A percentile compares a stretch with the other conserved stretches of the same genome.
Evolutionary conservation across 2,113 vertebrate genomes (phyloP).

Genomic region (Suncus etruscus): DNA sequence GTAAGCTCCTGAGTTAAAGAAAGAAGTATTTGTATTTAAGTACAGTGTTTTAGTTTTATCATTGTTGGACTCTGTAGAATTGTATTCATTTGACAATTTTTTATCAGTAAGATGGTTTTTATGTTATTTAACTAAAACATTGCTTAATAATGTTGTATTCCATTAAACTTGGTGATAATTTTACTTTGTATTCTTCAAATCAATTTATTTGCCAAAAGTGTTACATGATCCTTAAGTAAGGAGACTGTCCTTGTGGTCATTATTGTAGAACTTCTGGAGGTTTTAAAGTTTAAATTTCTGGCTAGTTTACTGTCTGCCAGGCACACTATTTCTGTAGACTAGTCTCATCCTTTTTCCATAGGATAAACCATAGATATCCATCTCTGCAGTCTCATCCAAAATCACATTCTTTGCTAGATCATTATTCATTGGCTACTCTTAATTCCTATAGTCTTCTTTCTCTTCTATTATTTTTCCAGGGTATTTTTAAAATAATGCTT

Average conservation of each 20-base stretch:
- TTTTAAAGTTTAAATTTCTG: not conserved
- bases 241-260: not conserved
- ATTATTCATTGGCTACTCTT: not conserved
- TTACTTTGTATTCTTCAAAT: not conserved
- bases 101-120: slow-evolving; percentile 37
- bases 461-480: too few relatives aligned
- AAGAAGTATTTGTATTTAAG: not conserved
- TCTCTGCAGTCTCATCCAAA: not conserved
- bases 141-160: not conserved
- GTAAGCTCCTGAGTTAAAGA: not conserved
- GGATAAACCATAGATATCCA: not conserved
- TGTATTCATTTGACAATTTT: slow-evolving; percentile 25
- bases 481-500: too few relatives aligned
- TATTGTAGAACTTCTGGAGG: not conserved
- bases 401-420: not conserved
- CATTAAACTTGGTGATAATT: not conserved
- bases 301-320: not conserved
- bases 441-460: too few relatives aligned
- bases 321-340: not conserved
- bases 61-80: not conserved
- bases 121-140: not conserved
- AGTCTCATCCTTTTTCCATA: not conserved
- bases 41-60: not conserved
- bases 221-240: not conserved
- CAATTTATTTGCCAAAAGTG: not conserved